Evolutionary conservation across 2,113 vertebrate species (phyloP).

Genomic region (Toxotes jaculatrix): DNA sequence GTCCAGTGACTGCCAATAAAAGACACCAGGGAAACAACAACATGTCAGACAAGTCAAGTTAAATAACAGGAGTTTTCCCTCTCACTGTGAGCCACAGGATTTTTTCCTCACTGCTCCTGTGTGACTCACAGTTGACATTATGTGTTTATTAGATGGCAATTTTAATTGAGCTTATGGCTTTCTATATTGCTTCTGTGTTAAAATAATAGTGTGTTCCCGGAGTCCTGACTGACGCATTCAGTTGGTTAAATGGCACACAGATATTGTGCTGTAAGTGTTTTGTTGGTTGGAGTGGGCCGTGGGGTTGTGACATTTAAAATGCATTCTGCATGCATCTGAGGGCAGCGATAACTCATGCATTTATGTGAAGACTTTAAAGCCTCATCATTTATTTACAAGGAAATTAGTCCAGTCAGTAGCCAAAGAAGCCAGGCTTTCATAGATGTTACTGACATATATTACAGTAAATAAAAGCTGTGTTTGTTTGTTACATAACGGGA

Average conservation of each 20-base stretch:
- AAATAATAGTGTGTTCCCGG: constrained; percentile 11
- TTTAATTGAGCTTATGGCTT: constrained; percentile 23
- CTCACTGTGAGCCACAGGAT: background rate
- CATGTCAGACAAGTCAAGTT: constrained; percentile 11
- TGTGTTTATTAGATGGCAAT: constrained; percentile 21
- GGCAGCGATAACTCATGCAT: constrained; percentile 49
- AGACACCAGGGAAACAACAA: constrained; percentile 20
- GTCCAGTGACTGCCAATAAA: constrained; percentile 9
- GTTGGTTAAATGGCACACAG: constrained; percentile 33
- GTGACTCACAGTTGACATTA: constrained; percentile 39
- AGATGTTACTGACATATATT: constrained; percentile 31
- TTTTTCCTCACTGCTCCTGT: constrained; percentile 1
- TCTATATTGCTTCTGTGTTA: constrained; percentile 6
- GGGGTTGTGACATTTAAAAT: constrained; percentile 69
- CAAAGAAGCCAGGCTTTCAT: constrained; percentile 12
- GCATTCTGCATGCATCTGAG: constrained; percentile 52
- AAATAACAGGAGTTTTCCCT: constrained; percentile 13
- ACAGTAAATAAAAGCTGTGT: constrained; percentile 6
- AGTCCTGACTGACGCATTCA: constrained; percentile 14
- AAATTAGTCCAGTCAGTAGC: constrained; percentile 38
- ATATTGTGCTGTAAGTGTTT: constrained; percentile 24
- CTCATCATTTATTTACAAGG: constrained; percentile 70
- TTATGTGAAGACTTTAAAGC: constrained; percentile 63
- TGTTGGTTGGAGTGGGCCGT: constrained; percentile 2
- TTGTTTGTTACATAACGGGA: constrained; percentile 48